Evolutionary conservation across 2,797 vertebrate species (phyloP), one percentile per base, ranked within the genome.

Genomic region (Remorina albescens): DNA sequence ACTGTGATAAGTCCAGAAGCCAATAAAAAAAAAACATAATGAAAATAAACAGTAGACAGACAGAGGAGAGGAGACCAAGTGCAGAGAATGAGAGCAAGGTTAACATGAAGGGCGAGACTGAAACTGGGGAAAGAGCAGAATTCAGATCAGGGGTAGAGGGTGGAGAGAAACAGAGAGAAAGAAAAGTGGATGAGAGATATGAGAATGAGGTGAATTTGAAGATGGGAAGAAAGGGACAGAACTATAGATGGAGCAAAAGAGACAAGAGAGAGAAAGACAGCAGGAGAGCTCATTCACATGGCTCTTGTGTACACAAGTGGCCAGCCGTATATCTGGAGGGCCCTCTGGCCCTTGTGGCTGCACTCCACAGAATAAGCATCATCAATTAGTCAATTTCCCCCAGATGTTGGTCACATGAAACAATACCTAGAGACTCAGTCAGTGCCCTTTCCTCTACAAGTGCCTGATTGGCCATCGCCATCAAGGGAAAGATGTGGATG

Each of bases 41-140:
- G 36, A 46, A 42, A 75, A 42, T 19, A 2, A 42, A 42, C 16
- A 42, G 41, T 30, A 34, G 18, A 16, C 23, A 64, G 44, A 63
- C 37, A 60, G 26, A 46, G n/a, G 37, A 64, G 50, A 55, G 18
- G 8, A 23, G 55, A 76, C 49, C 39, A 12, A 26, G 71, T 72
- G 74, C 26, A 30, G 42, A 84, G 58, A 90, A 92, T 60, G 70
- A 85, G 86, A 88, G 58, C 82, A 90, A 92, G 91, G 89, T 89
- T 83, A 90, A 58, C 60, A 13, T 71, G 80, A 86, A 92, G 87
- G 89, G 86, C 71, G 23, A 73, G 63, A 67, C 32, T 42, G 74
- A 69, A 76, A 67, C 39, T 19, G 80, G 51, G 78, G 64, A 64
- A 70, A 79, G 86, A 85, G 78, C 76, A 79, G 86, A 88, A 90